Conservation (phyloP, 35 echinoderm and acorn worm genomes). For the Ptychodera flava region DNA sequence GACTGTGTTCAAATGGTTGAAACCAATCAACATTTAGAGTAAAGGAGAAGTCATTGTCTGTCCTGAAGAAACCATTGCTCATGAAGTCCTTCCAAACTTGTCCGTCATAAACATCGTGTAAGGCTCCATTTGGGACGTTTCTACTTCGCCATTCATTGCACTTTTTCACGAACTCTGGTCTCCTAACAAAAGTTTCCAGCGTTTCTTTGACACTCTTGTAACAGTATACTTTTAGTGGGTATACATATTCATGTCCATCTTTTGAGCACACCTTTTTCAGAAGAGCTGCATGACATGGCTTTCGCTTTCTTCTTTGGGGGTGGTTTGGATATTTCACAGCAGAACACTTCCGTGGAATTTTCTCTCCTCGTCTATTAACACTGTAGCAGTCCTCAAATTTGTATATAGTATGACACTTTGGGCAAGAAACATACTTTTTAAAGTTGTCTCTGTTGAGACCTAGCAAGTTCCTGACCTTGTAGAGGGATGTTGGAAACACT, state of each 20-base stretch:
- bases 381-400: neutral
- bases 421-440: neutral
- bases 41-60: neutral
- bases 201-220: neutral
- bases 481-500: neutral
- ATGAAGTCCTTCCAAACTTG: neutral
- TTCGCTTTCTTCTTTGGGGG: neutral
- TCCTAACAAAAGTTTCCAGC: neutral
- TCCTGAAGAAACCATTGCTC: neutral
- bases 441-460: neutral
- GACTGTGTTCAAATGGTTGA: neutral
- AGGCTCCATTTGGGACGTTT: neutral
- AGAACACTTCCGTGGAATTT: neutral
- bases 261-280: neutral
- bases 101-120: neutral
- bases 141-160: neutral
- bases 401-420: neutral
- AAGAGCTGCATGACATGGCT: neutral
- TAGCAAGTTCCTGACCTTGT: neutral
- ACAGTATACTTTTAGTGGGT: neutral
- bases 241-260: neutral
- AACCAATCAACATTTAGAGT: neutral
- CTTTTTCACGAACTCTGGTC: neutral
- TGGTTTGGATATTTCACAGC: neutral
- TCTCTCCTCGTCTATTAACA: neutral